Base-by-base conservation (phyloP, 92 coral and sea anemone genomes). In the Hydrozoanthus gracilis region DNA sequence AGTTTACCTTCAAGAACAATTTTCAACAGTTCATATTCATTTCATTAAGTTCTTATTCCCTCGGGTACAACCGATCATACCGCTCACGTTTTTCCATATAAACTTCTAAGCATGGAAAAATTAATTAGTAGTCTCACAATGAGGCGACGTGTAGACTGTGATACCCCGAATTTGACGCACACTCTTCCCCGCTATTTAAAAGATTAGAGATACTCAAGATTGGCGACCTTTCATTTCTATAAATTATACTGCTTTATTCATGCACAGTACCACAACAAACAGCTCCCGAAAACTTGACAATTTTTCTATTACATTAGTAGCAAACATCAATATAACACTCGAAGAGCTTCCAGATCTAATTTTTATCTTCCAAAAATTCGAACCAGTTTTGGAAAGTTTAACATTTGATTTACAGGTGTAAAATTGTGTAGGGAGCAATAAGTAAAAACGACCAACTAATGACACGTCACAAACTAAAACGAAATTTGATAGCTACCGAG, bases 211-310 rank as follows among this genome's bases (percentile, higher is more conserved):
- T 64, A 64, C 70, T 16, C 70, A 64, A 64, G 16, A 64, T 64
- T 64, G 70, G 3, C 17, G 70, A 64, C 70, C 12, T 64, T 11
- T 64, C 70, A 64, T 64, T 64, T 64, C 3, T 64, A 3, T 64
- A 64, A 2, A 0, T 27, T 27, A 27, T 27, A 27, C 39, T 27
- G 39, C 39, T 27, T 64, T 64, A 64, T 64, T 64, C 16, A 64
- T 64, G 70, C 70, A 64, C 70, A 64, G 70, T 64, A 64, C 70
- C 70, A 64, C 70, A 64, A 64, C 70, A 64, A 64, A 64, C 70
- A 64, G 70, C 70, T 64, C 3, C 70, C 70, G 70, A 64, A 64
- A 64, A 64, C 16, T 64, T 64, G 70, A 64, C 3, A 3, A 64
- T 64, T 64, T 64, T 64, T 64, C 70, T 64, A 64, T 64, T 64